A percentile compares a stretch with the other conserved stretches of the same genome.
Conservation (phyloP, 2,888 invertebrate species). For the Hydrotaea diabolus region DNA sequence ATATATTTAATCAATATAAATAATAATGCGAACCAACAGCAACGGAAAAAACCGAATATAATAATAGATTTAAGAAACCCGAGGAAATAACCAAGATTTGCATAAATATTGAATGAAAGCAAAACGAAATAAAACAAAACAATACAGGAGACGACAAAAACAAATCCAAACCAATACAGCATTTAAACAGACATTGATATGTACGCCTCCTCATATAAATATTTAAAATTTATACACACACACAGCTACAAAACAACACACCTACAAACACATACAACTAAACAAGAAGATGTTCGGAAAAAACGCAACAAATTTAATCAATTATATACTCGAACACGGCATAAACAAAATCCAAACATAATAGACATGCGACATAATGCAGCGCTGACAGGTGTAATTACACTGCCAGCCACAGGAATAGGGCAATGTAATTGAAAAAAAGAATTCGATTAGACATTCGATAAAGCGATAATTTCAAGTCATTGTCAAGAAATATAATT, state of each 20-base stretch:
- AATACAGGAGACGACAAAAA: neutral
- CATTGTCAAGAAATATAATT: too few species aligned
- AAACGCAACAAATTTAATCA: conserved; percentile 27
- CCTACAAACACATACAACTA: neutral
- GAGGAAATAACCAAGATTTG: neutral
- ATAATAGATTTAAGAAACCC: neutral
- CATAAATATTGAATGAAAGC: neutral
- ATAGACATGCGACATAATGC: neutral
- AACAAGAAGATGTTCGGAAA: neutral
- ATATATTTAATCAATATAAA: conserved; percentile 11
- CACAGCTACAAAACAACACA: too few species aligned
- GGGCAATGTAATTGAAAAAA: neutral
- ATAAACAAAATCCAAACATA: conserved; percentile 18
- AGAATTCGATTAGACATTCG: too few species aligned
- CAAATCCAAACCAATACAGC: neutral
- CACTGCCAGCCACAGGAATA: neutral
- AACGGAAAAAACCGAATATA: neutral
- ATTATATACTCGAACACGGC: too few species aligned
- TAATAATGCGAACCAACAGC: neutral
- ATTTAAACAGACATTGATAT: conserved; percentile 2
- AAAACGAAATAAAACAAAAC: too few species aligned
- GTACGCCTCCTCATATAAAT: neutral
- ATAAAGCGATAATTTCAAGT: too few species aligned
- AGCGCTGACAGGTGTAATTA: neutral
- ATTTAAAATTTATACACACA: neutral